A percentile compares a stretch with the other conserved stretches of the same genome.
phyloP scores from a whole-genome alignment of 1,140 invertebrate genomes.

The Idris sp. region DNA sequence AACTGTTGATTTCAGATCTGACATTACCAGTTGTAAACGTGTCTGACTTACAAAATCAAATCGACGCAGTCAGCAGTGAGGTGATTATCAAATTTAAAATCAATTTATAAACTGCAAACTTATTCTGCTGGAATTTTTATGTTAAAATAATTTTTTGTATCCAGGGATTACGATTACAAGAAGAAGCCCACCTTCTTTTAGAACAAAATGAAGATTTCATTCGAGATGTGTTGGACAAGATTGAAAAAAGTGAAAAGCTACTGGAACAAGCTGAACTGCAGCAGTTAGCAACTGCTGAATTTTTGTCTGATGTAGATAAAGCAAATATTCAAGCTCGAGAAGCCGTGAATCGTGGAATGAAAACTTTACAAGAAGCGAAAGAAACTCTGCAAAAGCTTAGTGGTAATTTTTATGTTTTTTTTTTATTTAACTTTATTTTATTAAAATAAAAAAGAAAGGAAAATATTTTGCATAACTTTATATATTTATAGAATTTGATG shows the following conservation, averaged over 20 bases:
- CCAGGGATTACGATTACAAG: constrained; percentile 82
- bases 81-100: too few species aligned
- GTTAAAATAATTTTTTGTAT: constrained; percentile 5
- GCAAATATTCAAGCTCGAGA: constrained; percentile 87
- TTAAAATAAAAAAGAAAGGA: too few species aligned
- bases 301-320: constrained; percentile 84
- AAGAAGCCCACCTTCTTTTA: constrained; percentile 82
- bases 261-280: constrained; percentile 79
- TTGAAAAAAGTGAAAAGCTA: constrained; percentile 77
- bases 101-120: too few species aligned
- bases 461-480: too few species aligned
- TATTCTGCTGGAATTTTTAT: too few species aligned
- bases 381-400: constrained; percentile 90
- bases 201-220: constrained; percentile 80
- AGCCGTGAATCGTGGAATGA: constrained; percentile 89
- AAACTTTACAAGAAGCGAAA: constrained; percentile 91
- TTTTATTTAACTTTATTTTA: too few species aligned
- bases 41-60: constrained; percentile 82
- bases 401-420: constrained; percentile 81
- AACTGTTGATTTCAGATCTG: constrained; percentile 86
- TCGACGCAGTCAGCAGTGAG: constrained; percentile 81
- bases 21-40: constrained; percentile 87
- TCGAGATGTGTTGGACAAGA: constrained; percentile 81
- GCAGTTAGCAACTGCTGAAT: constrained; percentile 82
- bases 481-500: constrained; percentile 87